phyloP scores from a whole-genome alignment of 2,113 vertebrate genomes.

The Nothoprocta pentlandii region DNA sequence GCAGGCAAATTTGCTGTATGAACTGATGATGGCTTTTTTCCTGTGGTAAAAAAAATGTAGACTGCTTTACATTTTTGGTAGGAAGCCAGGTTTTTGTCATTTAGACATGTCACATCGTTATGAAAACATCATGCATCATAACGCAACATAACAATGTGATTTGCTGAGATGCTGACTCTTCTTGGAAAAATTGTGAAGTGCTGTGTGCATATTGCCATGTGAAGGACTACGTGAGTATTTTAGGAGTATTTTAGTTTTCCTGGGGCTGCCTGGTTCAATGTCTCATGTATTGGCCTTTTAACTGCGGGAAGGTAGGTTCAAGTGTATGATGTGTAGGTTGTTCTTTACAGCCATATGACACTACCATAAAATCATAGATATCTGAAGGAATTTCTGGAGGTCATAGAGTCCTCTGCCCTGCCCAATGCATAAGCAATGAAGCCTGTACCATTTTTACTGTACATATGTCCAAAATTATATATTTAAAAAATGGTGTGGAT shows the following conservation, averaged over 20 bases:
- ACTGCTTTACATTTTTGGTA: slow-evolving; percentile 68
- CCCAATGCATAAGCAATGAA: background rate
- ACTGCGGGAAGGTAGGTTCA: background rate
- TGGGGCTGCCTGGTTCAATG: background rate
- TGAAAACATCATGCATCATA: slow-evolving; percentile 74
- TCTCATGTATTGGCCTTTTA: slow-evolving; percentile 10
- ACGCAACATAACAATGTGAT: slow-evolving; percentile 67
- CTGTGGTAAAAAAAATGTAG: background rate
- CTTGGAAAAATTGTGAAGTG: slow-evolving; percentile 25
- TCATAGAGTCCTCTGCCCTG: background rate
- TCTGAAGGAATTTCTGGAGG: background rate
- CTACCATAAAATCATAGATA: background rate
- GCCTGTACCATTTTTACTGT: background rate
- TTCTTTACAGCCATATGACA: background rate
- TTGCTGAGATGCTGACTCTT: slow-evolving; percentile 65
- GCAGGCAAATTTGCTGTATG: slow-evolving; percentile 37
- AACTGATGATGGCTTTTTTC: slow-evolving; percentile 46
- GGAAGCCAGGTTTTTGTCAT: slow-evolving; percentile 72
- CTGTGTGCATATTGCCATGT: background rate
- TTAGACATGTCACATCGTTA: slow-evolving; percentile 65
- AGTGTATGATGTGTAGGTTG: background rate
- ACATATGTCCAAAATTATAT: background rate
- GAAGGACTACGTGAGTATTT: background rate
- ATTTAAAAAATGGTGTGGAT: background rate
- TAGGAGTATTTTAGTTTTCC: background rate